Conservation (phyloP, 2,888 invertebrate species). For the Ochropleura leucogaster region DNA sequence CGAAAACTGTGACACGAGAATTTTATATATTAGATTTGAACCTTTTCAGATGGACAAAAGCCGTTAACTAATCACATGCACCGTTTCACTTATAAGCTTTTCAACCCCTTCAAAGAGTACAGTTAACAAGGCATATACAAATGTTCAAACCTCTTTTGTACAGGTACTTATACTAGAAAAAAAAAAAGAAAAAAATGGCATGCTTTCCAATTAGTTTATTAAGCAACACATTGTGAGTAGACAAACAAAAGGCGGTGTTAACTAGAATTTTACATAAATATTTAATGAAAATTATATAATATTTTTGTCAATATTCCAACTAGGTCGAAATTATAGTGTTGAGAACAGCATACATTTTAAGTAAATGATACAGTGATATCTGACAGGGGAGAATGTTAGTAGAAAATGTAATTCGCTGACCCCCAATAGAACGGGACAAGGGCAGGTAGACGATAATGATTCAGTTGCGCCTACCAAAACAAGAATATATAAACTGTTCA, state of each 20-base stretch:
- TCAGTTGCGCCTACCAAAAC: too few species aligned
- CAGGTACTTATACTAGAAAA: not conserved
- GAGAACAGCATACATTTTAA: too few species aligned
- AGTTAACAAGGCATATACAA: not conserved
- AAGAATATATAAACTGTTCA: not conserved
- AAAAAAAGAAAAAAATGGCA: conserved; percentile 46
- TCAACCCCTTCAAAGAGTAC: not conserved
- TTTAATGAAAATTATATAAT: conserved; percentile 11
- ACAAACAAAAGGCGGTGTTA: conserved; percentile 70
- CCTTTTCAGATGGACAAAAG: not conserved
- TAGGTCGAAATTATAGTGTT: not conserved
- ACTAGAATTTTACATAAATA: conserved; percentile 51
- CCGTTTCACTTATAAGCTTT: not conserved
- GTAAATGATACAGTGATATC: too few species aligned
- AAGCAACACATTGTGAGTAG: conserved; percentile 72
- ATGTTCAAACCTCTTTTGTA: not conserved
- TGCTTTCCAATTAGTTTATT: conserved; percentile 73
- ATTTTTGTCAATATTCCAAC: conserved; percentile 46
- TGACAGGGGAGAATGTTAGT: too few species aligned
- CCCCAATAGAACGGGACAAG: too few species aligned
- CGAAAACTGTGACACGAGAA: too few species aligned
- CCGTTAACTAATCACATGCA: not conserved
- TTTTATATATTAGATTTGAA: too few species aligned
- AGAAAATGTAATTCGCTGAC: too few species aligned
- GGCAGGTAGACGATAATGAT: too few species aligned